Percentiles rank a stretch among this genome's conserved stretches.
phyloP scores from a whole-genome alignment of 2,797 vertebrate species.

The Trichosurus vulpecula region DNA sequence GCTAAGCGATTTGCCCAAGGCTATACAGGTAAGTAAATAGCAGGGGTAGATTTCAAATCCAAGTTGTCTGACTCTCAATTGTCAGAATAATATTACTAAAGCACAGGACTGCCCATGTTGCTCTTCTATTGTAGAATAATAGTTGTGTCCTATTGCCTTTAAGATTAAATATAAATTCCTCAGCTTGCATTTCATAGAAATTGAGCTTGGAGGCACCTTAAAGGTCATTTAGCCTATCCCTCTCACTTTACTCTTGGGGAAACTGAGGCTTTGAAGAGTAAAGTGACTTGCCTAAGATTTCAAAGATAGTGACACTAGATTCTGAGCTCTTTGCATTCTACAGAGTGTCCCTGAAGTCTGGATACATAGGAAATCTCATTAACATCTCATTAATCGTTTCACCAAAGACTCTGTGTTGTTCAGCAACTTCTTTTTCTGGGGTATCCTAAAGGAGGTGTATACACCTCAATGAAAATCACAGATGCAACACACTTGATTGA shows the following conservation, averaged over 20 bases:
- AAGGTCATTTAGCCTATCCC: background rate
- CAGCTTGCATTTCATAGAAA: background rate
- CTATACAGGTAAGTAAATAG: background rate
- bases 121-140: background rate
- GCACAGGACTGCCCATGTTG: background rate
- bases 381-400: no score
- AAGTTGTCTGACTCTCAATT: background rate
- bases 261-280: background rate
- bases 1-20: background rate
- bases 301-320: background rate
- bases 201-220: background rate
- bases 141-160: background rate
- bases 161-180: background rate
- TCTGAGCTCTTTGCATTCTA: background rate
- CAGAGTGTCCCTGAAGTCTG: no score
- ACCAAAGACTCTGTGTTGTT: no score
- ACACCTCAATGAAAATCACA: no score
- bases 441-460: no score
- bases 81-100: background rate
- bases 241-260: background rate
- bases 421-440: no score
- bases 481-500: no score
- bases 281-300: background rate
- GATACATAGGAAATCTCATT: no score
- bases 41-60: background rate